Percentiles rank a stretch among this genome's conserved stretches.
Conservation (phyloP, 2,113 vertebrate genomes). For the Puma concolor region DNA sequence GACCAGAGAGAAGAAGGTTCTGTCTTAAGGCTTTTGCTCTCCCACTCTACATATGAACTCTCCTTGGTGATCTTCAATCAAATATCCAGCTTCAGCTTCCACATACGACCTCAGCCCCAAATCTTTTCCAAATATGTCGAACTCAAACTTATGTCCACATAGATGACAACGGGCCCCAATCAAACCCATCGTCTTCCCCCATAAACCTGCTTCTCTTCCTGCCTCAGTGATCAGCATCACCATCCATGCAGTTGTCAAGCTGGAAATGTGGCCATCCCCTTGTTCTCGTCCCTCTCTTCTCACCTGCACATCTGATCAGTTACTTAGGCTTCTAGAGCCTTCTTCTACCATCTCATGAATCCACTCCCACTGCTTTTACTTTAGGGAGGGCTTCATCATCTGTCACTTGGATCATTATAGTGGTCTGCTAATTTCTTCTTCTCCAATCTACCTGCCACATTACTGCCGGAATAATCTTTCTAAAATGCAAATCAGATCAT, state of each 20-base stretch:
- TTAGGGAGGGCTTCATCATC: neutral
- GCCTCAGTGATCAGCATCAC: neutral
- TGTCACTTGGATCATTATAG: neutral
- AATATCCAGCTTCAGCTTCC: neutral
- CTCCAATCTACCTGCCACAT: neutral
- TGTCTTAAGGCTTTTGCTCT: neutral
- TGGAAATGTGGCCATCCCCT: neutral
- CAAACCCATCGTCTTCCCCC: neutral
- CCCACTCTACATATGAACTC: neutral
- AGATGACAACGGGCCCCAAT: neutral
- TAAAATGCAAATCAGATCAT: neutral
- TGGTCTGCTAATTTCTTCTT: neutral
- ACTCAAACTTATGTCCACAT: neutral
- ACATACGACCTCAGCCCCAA: neutral
- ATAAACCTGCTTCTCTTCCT: neutral
- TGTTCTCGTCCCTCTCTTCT: neutral
- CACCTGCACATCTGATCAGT: neutral
- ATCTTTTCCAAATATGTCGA: neutral
- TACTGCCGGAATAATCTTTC: neutral
- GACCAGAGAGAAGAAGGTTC: neutral
- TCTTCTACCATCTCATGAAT: neutral
- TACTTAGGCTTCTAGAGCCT: neutral
- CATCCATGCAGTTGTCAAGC: neutral
- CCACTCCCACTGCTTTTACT: neutral
- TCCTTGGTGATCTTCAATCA: neutral